Base-by-base conservation (phyloP, 2,797 vertebrate species). In the Dendrocincla tyrannina region DNA sequence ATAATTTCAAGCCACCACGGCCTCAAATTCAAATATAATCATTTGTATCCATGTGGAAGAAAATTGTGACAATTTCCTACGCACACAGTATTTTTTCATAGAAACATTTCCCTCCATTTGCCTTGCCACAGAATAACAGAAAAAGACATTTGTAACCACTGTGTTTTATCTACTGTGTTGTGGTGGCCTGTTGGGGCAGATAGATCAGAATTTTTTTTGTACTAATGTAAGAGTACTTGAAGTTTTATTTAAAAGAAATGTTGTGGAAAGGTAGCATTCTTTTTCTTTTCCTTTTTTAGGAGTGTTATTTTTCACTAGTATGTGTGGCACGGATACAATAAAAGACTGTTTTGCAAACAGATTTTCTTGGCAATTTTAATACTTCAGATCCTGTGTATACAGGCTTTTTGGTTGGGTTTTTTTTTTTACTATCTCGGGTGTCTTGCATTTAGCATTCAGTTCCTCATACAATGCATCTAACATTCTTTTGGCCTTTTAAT, bases 251-350 rank as follows among this genome's bases (percentile, higher is more conserved):
- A 99, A 98, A 97, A 97, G 97, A 98, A 98, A 99, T 99, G 99
- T 99, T 99, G 99, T 99, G 99, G 98, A 99, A 98, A 99, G 99
- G 98, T 99, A 99, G 99, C 98, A 99, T 99, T 99, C 98, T 99
- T 99, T 98, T 99, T 98, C 73, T 95, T 94, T 95, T 82, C 72
- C 78, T 93, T 95, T 99, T 99, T 98, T 99, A 99, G 98, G 98
- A 99, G 98, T 99, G 99, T 99, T 99, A 99, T 99, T 99, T 99
- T 99, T 99, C 99, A 99, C 99, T 99, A 99, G 99, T 99, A 98
- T 99, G 98, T 99, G 97, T 98, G 99, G 99, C 99, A 99, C 99
- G 98, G 99, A 99, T 99, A 99, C 99, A 99, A 99, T 99, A 99
- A 99, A 99, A 99, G 98, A 99, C 99, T 99, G 99, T 99, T 99